phyloP scores from a whole-genome alignment of 2,797 vertebrate species.

The Hybognathus amarus region DNA sequence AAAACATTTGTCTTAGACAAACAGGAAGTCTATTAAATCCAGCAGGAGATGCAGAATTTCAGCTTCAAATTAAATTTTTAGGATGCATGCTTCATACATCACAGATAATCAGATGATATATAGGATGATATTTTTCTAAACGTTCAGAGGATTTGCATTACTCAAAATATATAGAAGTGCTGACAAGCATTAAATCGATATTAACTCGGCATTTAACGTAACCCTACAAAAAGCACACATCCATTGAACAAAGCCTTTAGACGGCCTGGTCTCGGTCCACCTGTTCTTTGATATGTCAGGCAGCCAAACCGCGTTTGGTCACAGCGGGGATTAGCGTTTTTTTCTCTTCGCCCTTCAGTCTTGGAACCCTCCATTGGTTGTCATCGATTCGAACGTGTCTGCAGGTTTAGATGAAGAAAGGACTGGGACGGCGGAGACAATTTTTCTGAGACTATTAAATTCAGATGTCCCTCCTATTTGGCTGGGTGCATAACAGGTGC shows the following conservation, averaged over 20 bases:
- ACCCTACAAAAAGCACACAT: conserved; percentile 73
- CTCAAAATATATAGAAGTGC: conserved; percentile 71
- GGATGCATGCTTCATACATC: not conserved
- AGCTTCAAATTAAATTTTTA: not conserved
- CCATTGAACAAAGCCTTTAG: conserved; percentile 74
- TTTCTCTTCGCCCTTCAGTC: conserved; percentile 46
- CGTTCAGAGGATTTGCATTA: conserved; percentile 77
- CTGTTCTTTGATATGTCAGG: conserved; percentile 73
- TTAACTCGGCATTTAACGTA: conserved; percentile 87
- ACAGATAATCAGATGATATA: not conserved
- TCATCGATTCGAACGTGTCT: conserved; percentile 44
- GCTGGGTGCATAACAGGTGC: conserved; percentile 74
- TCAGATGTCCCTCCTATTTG: conserved; percentile 67
- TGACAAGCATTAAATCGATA: conserved; percentile 89
- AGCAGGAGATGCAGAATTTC: not conserved
- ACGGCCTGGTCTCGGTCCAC: conserved; percentile 79
- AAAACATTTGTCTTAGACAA: not conserved
- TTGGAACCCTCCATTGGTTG: conserved; percentile 51
- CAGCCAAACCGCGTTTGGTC: conserved; percentile 52
- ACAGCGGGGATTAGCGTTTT: conserved; percentile 50
- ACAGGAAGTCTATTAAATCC: not conserved
- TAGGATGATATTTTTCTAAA: conserved; percentile 26
- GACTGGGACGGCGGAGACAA: conserved; percentile 45
- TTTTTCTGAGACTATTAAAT: conserved; percentile 59
- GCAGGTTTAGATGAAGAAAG: conserved; percentile 47